Base-by-base conservation (phyloP, 2,888 invertebrate species). In the Salpingus planirostris region DNA sequence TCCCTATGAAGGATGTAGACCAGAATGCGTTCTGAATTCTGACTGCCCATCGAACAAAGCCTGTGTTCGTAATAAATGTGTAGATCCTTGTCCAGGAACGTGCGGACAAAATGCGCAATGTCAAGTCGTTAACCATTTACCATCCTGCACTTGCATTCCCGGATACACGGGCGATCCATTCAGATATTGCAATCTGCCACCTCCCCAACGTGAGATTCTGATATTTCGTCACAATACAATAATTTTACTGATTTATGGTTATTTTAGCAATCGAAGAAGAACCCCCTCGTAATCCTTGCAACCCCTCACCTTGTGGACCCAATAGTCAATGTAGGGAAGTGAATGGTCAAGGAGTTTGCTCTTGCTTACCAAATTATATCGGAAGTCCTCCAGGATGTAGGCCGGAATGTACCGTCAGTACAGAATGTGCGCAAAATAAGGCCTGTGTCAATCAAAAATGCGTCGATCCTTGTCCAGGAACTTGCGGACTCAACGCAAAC, bases 281-380 rank as follows among this genome's bases (percentile, higher is more conserved):
- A 18, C 18, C 6, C 11, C 13, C n/a, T n/a, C n/a, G n/a, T n/a
- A 36, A 31, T 26, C 32, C 33, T 6, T 38, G 38, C 27, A 29
- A 33, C 27, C 84, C 83, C 27, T 78, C 79, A 25, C 83, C 83
- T n/a, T 85, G 85, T 57, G 85, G 85, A 24, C 78, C 82, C 15
- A 83, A 83, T 52, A 82, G 82, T 57, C 73, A 76, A 57, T 85
- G 85, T 61, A 74, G 78, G 50, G 75, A 76, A 55, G 59, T 78
- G 18, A 77, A 70, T 39, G 63, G 60, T 5, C 68, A 69, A 47
- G 71, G 71, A 0, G 64, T 71, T 13, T 76, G 80, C 49, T 69
- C 72, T 10, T 80, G 80, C 45, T 59, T 76, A 27, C 70, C 71
- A 1, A 69, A 64, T 40, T 76, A 72, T 47, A 61, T 68, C 12